phyloP scores from a whole-genome alignment of 2,797 vertebrate genomes.

The Gymnothorax reevesii region DNA sequence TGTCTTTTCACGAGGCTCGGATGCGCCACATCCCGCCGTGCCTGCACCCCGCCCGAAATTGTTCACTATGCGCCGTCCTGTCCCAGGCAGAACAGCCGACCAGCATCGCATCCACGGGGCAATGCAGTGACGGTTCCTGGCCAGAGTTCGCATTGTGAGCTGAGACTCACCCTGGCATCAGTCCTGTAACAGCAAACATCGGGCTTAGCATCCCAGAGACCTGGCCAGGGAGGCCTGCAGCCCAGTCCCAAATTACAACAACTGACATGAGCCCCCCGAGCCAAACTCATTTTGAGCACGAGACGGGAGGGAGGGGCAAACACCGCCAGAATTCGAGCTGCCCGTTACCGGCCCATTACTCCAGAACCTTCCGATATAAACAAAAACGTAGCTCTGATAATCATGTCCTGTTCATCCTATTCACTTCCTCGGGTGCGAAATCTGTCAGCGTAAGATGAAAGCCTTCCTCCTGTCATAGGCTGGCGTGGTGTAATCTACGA shows the following conservation, averaged over 20 bases:
- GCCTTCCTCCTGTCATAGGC: neutral
- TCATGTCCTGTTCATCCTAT: neutral
- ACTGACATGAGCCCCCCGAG: neutral
- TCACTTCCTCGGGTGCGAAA: neutral
- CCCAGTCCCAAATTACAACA: neutral
- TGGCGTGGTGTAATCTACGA: neutral
- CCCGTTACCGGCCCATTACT: conserved; percentile 7
- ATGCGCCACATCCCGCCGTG: neutral
- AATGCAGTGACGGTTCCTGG: neutral
- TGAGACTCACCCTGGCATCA: neutral
- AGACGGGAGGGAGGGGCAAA: neutral
- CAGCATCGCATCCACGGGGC: neutral
- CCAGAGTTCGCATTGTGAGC: neutral
- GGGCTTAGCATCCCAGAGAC: neutral
- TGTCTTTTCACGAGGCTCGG: neutral
- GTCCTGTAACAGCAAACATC: neutral
- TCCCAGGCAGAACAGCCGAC: neutral
- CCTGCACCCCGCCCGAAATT: neutral
- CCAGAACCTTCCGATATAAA: conserved; percentile 10
- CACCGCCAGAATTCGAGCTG: conserved; percentile 1
- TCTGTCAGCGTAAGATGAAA: neutral
- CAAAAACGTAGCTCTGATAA: neutral
- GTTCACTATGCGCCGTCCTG: neutral
- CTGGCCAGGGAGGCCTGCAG: neutral
- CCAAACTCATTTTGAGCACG: neutral